A percentile compares a stretch with the other conserved stretches of the same genome.
phyloP scores from a whole-genome alignment of 2,888 invertebrate genomes.

The Ochlodes sylvanus region DNA sequence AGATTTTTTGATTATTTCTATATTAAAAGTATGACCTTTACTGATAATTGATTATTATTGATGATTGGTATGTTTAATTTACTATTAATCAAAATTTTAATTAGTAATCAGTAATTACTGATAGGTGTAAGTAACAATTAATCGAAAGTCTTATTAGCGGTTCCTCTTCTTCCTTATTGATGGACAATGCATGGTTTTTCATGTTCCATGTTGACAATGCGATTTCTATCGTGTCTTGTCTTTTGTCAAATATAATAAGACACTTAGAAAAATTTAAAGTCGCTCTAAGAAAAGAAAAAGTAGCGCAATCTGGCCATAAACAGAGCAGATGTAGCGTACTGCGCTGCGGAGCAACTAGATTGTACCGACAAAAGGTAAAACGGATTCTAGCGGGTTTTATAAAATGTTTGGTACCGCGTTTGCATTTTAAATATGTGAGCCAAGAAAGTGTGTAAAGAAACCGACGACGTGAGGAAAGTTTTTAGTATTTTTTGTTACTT shows the following conservation, averaged over 20 bases:
- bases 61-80: no score
- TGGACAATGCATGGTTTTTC: no score
- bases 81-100: no score
- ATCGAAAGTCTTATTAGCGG: no score
- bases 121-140: no score
- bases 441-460: constrained; percentile 20
- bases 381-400: constrained; percentile 14
- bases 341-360: constrained; percentile 9
- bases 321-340: constrained; percentile 5
- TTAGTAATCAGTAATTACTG: no score
- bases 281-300: background rate
- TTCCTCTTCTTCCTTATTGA: no score
- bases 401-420: constrained; percentile 18
- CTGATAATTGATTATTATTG: no score
- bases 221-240: no score
- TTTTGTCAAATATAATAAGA: background rate
- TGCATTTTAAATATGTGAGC: constrained; percentile 20
- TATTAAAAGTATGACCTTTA: no score
- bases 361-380: constrained; percentile 13
- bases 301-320: constrained; percentile 17
- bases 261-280: background rate
- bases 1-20: no score
- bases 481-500: background rate
- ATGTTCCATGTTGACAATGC: no score
- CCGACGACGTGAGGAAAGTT: constrained; percentile 1